A percentile compares a stretch with the other conserved stretches of the same genome.
These are phyloP conservation scores for Pogoniulus pusillus DNA, from an alignment of 2,797 vertebrate species.

Conservation along the genomic window DNA sequence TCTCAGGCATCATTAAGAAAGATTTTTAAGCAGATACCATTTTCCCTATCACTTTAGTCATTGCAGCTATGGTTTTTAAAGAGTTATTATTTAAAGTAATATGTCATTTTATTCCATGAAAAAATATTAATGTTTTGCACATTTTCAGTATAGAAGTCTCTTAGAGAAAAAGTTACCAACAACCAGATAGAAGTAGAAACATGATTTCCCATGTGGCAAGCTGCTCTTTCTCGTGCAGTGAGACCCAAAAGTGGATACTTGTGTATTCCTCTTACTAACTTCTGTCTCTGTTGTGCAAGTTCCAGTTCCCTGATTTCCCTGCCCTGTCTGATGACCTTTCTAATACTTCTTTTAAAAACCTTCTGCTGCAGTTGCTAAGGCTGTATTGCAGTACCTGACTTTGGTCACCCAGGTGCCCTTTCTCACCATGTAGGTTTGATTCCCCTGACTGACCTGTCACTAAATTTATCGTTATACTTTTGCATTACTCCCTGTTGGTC, in stretches of 20 bases:
- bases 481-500: background rate
- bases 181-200: slow-evolving; percentile 13
- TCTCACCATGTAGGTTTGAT: fast-evolving
- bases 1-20: background rate
- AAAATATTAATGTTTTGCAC: slow-evolving; percentile 11
- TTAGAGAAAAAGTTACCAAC: background rate
- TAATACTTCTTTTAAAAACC: background rate
- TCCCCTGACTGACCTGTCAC: background rate
- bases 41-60: slow-evolving; percentile 16
- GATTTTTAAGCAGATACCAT: background rate
- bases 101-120: slow-evolving; percentile 1
- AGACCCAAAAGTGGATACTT: background rate
- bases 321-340: background rate
- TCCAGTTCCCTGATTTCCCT: background rate
- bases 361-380: background rate
- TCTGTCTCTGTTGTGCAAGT: background rate
- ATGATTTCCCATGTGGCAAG: background rate
- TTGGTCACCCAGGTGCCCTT: background rate
- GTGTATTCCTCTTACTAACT: background rate
- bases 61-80: background rate
- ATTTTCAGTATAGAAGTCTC: background rate
- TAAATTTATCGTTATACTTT: background rate
- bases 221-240: background rate
- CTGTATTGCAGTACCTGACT: background rate
- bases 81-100: slow-evolving; percentile 21